These are phyloP conservation scores for Sclerurus mexicanus DNA, from an alignment of 2,113 vertebrate genomes.

Conservation along the genomic window DNA sequence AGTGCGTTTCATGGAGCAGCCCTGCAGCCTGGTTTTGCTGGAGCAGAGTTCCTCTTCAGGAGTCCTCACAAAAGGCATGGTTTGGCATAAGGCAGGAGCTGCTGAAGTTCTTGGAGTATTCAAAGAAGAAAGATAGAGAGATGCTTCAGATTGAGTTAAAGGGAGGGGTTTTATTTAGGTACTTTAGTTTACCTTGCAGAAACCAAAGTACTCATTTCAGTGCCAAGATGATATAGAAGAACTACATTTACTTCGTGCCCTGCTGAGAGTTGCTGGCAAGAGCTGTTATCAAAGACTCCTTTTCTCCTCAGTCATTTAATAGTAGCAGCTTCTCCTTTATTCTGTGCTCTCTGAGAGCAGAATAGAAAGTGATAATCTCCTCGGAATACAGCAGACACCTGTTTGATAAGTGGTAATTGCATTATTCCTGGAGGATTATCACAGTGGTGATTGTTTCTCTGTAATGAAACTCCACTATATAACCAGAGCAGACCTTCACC, in stretches of 20 bases:
- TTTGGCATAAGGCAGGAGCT: neutral
- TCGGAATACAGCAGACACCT: conserved; percentile 57
- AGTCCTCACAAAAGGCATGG: rapidly evolving
- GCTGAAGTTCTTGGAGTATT: neutral
- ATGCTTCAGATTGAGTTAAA: neutral
- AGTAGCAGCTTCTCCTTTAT: conserved; percentile 58
- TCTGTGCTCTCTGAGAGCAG: conserved; percentile 11
- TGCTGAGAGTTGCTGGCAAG: conserved; percentile 41
- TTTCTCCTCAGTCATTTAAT: conserved; percentile 44
- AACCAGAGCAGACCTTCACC: neutral
- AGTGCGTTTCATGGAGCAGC: neutral
- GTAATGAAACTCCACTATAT: conserved; percentile 4
- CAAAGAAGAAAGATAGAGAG: neutral
- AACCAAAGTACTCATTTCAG: neutral
- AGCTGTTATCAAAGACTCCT: conserved; percentile 34
- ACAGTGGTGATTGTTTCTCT: conserved; percentile 36
- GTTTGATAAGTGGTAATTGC: conserved; percentile 64
- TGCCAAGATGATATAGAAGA: neutral
- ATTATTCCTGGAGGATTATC: conserved; percentile 55
- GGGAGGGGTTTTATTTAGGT: neutral
- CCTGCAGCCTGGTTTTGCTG: neutral
- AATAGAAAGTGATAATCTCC: conserved; percentile 55
- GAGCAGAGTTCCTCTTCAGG: neutral
- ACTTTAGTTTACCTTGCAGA: neutral
- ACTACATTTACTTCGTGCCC: neutral